A percentile compares a stretch with the other conserved stretches of the same genome.
Evolutionary conservation across 53 echinoderm and acorn worm species (phyloP).

Genomic region (Arbacia lixula): DNA sequence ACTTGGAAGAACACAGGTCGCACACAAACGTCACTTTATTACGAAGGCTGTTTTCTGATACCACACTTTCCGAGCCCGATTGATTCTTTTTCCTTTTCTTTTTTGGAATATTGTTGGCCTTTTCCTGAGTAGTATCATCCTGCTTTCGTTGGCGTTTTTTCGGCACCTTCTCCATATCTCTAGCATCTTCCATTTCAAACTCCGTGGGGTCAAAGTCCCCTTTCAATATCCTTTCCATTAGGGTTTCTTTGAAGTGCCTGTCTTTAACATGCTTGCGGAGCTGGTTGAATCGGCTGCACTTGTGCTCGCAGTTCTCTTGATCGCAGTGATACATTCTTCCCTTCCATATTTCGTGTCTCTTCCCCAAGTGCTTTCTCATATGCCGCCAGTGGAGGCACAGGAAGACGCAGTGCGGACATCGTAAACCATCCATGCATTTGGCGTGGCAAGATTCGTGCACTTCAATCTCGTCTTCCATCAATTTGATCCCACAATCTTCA

Average conservation of each 20-base stretch:
- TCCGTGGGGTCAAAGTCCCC: constrained; percentile 1
- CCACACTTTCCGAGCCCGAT: background rate
- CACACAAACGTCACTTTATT: constrained; percentile 35
- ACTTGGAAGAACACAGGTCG: constrained; percentile 29
- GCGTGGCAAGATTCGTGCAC: constrained; percentile 81
- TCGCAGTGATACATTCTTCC: constrained; percentile 23
- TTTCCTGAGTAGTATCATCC: too few species aligned
- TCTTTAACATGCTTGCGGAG: constrained; percentile 40
- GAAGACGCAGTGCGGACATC: constrained; percentile 76
- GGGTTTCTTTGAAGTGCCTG: constrained; percentile 14
- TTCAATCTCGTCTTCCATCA: constrained; percentile 61
- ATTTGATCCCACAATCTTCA: constrained; percentile 51
- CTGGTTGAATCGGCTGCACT: constrained; percentile 31
- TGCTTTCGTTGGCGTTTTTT: background rate
- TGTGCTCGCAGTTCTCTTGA: constrained; percentile 32
- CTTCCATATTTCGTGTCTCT: constrained; percentile 53
- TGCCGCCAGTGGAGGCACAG: constrained; percentile 79
- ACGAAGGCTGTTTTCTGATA: background rate
- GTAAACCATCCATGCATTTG: constrained; percentile 73
- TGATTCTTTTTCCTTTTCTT: background rate
- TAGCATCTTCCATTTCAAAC: background rate
- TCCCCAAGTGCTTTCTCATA: constrained; percentile 80
- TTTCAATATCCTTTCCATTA: constrained; percentile 8
- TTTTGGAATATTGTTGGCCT: background rate
- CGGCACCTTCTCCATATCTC: background rate